A percentile compares a stretch with the other conserved stretches of the same genome.
Evolutionary conservation across 1,140 invertebrate species (phyloP).

Genomic region (Lepidurus arcticus): DNA sequence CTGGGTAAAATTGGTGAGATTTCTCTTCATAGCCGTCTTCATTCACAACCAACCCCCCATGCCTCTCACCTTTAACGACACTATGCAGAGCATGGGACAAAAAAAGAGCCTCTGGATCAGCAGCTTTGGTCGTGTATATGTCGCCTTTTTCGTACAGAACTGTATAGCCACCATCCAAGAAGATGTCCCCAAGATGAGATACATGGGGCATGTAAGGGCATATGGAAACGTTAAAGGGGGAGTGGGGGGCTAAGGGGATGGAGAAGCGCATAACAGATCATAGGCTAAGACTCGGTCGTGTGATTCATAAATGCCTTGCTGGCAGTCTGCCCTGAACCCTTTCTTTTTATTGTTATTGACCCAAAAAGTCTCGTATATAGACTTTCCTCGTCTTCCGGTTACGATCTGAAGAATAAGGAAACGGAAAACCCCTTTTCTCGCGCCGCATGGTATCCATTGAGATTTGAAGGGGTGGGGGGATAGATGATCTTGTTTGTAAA

Average conservation of each 20-base stretch:
- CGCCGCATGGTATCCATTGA: not conserved
- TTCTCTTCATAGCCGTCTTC: too few relatives aligned
- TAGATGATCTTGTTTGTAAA: constrained; percentile 14
- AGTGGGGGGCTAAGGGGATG: not conserved
- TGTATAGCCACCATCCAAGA: too few relatives aligned
- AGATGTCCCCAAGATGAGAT: not conserved
- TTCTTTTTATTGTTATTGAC: too few relatives aligned
- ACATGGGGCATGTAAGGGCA: not conserved
- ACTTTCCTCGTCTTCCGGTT: too few relatives aligned
- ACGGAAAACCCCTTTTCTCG: not conserved
- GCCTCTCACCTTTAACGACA: too few relatives aligned
- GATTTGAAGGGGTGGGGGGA: not conserved
- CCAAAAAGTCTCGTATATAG: too few relatives aligned
- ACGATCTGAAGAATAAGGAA: too few relatives aligned
- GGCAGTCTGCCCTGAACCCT: not conserved
- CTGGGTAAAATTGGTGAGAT: not conserved
- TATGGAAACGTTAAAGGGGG: not conserved
- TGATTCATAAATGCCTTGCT: not conserved
- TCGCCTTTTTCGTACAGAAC: too few relatives aligned
- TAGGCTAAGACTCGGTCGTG: not conserved
- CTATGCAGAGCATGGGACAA: too few relatives aligned
- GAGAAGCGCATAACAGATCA: not conserved
- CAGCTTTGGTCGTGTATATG: too few relatives aligned
- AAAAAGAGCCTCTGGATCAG: too few relatives aligned
- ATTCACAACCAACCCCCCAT: too few relatives aligned